These are phyloP conservation scores for Thyatira batis DNA, from an alignment of 2,888 invertebrate genomes.

Conservation along the genomic window DNA sequence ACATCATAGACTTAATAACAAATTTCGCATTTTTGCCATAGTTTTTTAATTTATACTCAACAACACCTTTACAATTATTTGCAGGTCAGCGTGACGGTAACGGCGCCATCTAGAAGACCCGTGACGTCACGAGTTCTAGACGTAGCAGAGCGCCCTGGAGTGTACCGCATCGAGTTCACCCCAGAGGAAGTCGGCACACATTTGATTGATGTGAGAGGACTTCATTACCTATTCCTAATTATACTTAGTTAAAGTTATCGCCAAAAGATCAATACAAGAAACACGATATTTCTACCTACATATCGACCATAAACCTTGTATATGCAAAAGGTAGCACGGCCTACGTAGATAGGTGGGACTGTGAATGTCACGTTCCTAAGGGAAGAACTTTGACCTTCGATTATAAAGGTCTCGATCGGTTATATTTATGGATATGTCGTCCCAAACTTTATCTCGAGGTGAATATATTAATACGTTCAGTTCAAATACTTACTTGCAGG, in stretches of 20 bases:
- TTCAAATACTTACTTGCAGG: neutral
- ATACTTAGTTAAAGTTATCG: too few species aligned
- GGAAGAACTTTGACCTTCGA: slow-evolving; percentile 26
- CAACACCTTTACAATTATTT: slow-evolving; percentile 10
- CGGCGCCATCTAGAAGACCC: slow-evolving; percentile 92
- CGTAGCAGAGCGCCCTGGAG: slow-evolving; percentile 89
- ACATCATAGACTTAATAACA: neutral
- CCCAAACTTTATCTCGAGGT: slow-evolving; percentile 4
- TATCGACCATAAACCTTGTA: slow-evolving; percentile 5
- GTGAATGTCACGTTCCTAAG: slow-evolving; percentile 25
- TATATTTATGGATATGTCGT: slow-evolving; percentile 8
- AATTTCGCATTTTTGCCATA: neutral
- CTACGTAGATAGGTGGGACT: slow-evolving; percentile 1
- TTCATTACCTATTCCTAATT: neutral
- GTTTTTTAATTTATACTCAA: too few species aligned
- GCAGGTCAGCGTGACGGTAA: slow-evolving; percentile 84
- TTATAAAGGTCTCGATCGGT: slow-evolving; percentile 18
- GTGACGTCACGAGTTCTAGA: slow-evolving; percentile 92
- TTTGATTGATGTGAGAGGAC: slow-evolving; percentile 89
- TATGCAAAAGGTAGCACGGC: slow-evolving; percentile 8
- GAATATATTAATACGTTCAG: neutral
- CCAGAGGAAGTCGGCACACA: slow-evolving; percentile 97
- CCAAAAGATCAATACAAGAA: too few species aligned
- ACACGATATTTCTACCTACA: neutral
- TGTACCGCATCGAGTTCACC: slow-evolving; percentile 95